Evolutionary conservation across 2,888 invertebrate genomes (phyloP).

Genomic region (Ariolimax columbianus): DNA sequence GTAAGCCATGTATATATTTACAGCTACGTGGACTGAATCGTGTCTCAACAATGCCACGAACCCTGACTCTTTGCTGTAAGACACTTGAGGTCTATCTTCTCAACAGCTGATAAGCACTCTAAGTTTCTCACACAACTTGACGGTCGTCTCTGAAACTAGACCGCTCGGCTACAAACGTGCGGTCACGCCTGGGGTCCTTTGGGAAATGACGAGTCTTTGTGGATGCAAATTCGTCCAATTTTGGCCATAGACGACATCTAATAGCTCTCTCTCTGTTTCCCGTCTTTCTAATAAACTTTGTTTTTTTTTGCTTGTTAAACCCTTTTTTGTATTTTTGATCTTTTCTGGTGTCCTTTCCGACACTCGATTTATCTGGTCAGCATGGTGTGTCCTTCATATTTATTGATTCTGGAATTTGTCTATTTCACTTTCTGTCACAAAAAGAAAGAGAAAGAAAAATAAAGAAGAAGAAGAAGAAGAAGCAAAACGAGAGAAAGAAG

Average conservation of each 20-base stretch:
- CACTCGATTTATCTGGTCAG: constrained; percentile 8
- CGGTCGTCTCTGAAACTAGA: background rate
- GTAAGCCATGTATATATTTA: too few species aligned
- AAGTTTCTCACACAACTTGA: too few species aligned
- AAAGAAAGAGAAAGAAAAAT: background rate
- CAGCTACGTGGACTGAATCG: too few species aligned
- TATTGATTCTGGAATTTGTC: background rate
- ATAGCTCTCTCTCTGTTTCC: background rate
- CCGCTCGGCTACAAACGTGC: background rate
- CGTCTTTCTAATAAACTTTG: constrained; percentile 11
- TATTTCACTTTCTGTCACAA: background rate
- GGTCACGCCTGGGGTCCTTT: background rate
- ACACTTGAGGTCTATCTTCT: too few species aligned
- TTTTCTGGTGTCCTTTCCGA: background rate
- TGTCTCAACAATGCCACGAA: too few species aligned
- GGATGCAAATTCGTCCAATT: constrained; percentile 20
- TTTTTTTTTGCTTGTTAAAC: constrained; percentile 1
- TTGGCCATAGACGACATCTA: background rate
- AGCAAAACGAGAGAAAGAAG: background rate
- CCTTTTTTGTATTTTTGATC: background rate
- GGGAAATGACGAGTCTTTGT: constrained; percentile 11
- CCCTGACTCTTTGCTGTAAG: too few species aligned
- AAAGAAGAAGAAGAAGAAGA: background rate
- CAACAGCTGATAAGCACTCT: too few species aligned
- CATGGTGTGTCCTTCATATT: background rate